Base-by-base conservation (phyloP, 1,140 invertebrate genomes). In the Coelopa frigida region DNA sequence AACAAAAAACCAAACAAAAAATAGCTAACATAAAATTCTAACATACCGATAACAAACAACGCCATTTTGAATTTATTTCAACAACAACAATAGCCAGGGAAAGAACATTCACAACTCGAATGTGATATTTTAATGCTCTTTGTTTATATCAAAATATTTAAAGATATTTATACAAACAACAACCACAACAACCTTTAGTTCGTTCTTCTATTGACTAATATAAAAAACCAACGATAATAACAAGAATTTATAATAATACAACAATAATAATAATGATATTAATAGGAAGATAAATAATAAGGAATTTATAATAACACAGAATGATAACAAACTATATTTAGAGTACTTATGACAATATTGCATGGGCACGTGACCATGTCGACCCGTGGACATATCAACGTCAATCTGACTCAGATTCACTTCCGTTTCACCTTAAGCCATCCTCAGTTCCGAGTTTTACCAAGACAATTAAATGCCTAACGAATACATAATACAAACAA, bases 51-150 rank as follows among this genome's bases (percentile, higher is more conserved):
- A 56, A 57, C 31, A 45, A 33, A 12, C n/a, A 10, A 33, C 49
- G 20, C 44, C 48, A 53, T 52, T 51, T 50, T 46, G 49, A 56
- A 61, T 67, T 68, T 63, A 67, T 57, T 65, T 67, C 57, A 58
- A 69, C 57, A 54, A 56, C 58, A 67, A 67, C 63, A 67, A 67
- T 67, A 67, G 63, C 63, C 47, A 49, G 63, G 63, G 61, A 62
- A 67, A n/a, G n/a, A 65, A 63, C 63, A 67, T 67, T 66, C 63
- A 55, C 55, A 67, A 66, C 62, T 63, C 63, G 63, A 61, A 67
- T 67, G 63, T 67, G 63, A 67, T 67, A 67, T 67, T 67, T 67
- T 67, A 62, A 67, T 67, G 66, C 66, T 67, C 66, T 66, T 63
- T 53, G 55, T 55, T 55, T 57, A 24, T 37, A 53, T 46, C 26